Conservation (phyloP, 1,140 invertebrate species). For the Drosophila novamexicana region DNA sequence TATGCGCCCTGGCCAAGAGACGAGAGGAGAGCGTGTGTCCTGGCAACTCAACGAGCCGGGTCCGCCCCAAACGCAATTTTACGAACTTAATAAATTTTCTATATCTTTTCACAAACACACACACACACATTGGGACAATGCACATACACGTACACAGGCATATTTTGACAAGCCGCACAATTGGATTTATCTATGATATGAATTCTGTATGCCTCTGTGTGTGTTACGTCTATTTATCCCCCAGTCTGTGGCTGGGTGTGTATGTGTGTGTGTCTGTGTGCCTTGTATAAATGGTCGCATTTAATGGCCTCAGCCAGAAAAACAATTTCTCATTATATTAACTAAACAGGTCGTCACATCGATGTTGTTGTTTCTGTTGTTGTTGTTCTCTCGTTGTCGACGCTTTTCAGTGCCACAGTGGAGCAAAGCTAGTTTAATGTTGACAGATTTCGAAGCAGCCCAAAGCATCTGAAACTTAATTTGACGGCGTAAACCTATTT, state of each 20-base stretch:
- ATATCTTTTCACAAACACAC: constrained; percentile 66
- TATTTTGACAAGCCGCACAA: constrained; percentile 75
- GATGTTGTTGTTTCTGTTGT: constrained; percentile 7
- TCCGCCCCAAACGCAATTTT: constrained; percentile 60
- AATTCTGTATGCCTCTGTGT: constrained; percentile 6
- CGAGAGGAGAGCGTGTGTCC: constrained; percentile 21
- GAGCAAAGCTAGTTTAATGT: constrained; percentile 34
- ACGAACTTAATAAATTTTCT: constrained; percentile 81
- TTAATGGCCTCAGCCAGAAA: constrained; percentile 65
- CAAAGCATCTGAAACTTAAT: neutral
- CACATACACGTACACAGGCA: constrained; percentile 19
- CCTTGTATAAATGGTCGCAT: constrained; percentile 60
- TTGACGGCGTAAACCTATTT: neutral
- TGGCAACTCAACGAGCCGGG: constrained; percentile 18
- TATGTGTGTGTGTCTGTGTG: constrained; percentile 24
- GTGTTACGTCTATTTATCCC: neutral
- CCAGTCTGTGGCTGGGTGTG: constrained; percentile 12
- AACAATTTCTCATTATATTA: constrained; percentile 77
- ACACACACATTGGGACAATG: neutral
- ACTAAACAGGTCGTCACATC: constrained; percentile 66
- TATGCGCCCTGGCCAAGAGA: constrained; percentile 51
- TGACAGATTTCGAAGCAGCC: constrained; percentile 31
- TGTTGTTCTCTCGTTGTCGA: constrained; percentile 1
- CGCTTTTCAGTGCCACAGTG: constrained; percentile 49
- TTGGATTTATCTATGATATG: constrained; percentile 76